A percentile compares a stretch with the other conserved stretches of the same genome.
These are phyloP conservation scores for Lytechinus variegatus DNA, from an alignment of 35 echinoderm and acorn worm species.

Conservation along the genomic window DNA sequence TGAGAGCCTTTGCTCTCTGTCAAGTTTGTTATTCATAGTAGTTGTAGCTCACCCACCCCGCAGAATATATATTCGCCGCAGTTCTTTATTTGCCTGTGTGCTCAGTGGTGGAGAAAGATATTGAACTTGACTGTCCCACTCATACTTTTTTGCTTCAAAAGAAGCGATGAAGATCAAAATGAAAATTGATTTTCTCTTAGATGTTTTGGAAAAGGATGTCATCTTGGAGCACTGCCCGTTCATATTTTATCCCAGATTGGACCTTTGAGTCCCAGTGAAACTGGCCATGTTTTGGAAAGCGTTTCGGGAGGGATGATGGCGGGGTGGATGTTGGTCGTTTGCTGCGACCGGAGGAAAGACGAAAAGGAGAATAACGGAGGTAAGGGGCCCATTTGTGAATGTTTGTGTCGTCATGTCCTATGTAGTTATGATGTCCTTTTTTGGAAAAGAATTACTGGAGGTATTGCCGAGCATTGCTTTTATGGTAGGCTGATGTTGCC, in stretches of 20 bases:
- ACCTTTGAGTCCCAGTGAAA: background rate
- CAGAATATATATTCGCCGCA: background rate
- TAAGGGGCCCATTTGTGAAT: background rate
- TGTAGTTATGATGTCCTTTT: constrained; percentile 22
- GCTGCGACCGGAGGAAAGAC: background rate
- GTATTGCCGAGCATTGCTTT: background rate
- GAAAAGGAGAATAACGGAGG: background rate
- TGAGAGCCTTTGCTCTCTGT: background rate
- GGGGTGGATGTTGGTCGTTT: background rate
- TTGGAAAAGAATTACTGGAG: constrained; percentile 39
- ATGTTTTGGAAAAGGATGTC: background rate
- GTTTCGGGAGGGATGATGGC: background rate
- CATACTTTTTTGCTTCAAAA: background rate
- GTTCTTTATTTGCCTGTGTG: background rate
- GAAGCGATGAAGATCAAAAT: background rate
- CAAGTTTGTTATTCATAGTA: background rate
- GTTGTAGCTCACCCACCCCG: background rate
- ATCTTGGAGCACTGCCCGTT: background rate
- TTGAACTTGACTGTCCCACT: background rate
- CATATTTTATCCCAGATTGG: background rate
- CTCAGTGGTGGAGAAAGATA: background rate
- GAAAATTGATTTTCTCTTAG: background rate
- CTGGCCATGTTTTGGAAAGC: background rate
- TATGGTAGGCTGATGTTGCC: background rate
- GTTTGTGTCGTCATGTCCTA: constrained; percentile 34